Evolutionary conservation across 1,140 invertebrate genomes (phyloP).

Genomic region (Meloidogyne floridensis): DNA sequence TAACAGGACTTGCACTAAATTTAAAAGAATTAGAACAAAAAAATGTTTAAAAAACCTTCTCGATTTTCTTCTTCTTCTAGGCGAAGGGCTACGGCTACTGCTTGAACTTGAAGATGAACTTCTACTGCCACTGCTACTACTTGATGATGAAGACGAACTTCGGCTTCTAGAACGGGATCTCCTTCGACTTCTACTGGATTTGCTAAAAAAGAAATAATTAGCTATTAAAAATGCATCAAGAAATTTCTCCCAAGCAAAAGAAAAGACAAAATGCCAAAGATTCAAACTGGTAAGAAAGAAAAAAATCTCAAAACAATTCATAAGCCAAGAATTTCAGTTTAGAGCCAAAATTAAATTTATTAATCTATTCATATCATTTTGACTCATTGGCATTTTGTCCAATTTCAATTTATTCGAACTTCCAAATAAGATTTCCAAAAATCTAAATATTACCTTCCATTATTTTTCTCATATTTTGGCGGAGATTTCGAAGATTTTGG

Average conservation of each 20-base stretch:
- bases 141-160: slow-evolving; percentile 10
- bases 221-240: too few relatives aligned
- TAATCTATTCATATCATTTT: too few relatives aligned
- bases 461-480: not conserved
- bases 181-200: not conserved
- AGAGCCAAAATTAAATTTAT: not conserved
- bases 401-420: not conserved
- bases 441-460: not conserved
- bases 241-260: too few relatives aligned
- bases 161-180: not conserved
- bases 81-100: slow-evolving; percentile 10
- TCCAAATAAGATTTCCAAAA: not conserved
- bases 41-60: not conserved
- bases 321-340: too few relatives aligned
- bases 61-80: slow-evolving; percentile 5
- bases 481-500: not conserved
- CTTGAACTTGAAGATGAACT: slow-evolving; percentile 28
- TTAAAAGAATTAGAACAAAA: not conserved
- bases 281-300: not conserved
- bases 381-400: not conserved
- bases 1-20: slow-evolving; percentile 4
- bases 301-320: too few relatives aligned
- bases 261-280: not conserved
- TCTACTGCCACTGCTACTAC: slow-evolving; percentile 19
- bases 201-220: not conserved